Evolutionary conservation across 35 echinoderm and acorn worm genomes (phyloP), one percentile per base, ranked within the genome.

Genomic region (Lytechinus variegatus): DNA sequence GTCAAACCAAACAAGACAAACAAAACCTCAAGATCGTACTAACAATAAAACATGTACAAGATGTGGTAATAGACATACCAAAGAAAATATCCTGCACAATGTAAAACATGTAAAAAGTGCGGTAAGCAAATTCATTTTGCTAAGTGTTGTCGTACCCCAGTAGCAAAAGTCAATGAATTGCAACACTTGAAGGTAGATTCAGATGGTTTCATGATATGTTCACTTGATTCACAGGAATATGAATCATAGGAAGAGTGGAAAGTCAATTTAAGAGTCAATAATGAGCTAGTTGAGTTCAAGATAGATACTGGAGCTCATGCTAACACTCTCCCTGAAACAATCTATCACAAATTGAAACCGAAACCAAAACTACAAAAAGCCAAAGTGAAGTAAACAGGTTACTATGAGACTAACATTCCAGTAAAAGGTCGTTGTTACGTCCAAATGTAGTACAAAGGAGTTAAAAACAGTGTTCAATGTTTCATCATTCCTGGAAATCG

Each of bases 201-300:
- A n/a, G 55, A 56, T 6, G 55, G 87, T 28, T 28, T 28, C 27
- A 52, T 9, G 87, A 89, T 44, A 9, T 44, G 27, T 28, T 52
- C 87, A 8, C 3, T 52, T 19, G 52, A 89, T 28, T 89, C 87
- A 89, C 27, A 89, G 14, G 87, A 89, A 89, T 89, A 24, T 14
- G 9, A 54, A 86, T n/a, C n/a, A n/a, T n/a, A n/a, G n/a, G 55
- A 54, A 87, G 87, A 92, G 24, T 53, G 91, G 95, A 91, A 92
- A 97, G 27, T 54, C 95, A 94, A 86, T 55, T 86, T 54, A 61
- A 9, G 10, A 61, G 58, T 61, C 58, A 61, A 61, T 61, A 13
- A 61, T 14, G 9, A 61, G 58, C 58, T 10, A 10, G 58, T 61
- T 61, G 58, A 61, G 2, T 61, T 61, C 58, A 61, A 61, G 58